Evolutionary conservation across 2,888 invertebrate species (phyloP).

Genomic region (Caenorhabditis angaria): DNA sequence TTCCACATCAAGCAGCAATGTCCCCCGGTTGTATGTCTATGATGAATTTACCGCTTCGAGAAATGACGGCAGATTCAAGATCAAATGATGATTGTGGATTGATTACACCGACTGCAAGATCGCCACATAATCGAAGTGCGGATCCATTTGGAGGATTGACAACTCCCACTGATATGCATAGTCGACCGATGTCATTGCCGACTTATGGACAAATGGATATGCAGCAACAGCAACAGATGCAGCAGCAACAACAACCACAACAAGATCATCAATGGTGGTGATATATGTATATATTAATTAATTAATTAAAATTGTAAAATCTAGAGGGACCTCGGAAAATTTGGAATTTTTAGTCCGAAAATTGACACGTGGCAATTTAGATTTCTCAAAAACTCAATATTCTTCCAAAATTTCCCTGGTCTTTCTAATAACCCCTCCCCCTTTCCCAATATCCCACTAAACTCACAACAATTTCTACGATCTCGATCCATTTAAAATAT

Average conservation of each 20-base stretch:
- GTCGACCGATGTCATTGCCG: conserved; percentile 42
- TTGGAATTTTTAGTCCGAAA: not conserved
- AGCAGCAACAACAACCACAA: not conserved
- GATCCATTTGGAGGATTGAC: conserved; percentile 22
- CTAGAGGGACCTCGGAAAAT: not conserved
- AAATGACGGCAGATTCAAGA: not conserved
- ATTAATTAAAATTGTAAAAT: not conserved
- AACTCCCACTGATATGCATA: conserved; percentile 13
- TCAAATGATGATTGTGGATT: conserved; percentile 15
- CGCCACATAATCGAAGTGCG: conserved; percentile 43
- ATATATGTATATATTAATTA: no score
- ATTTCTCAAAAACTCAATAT: not conserved
- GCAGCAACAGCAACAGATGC: conserved; percentile 12
- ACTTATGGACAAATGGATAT: conserved; percentile 44
- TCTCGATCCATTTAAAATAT: no score
- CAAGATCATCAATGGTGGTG: conserved; percentile 12
- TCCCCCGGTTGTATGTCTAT: conserved; percentile 57
- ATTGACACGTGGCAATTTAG: not conserved
- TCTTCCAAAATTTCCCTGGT: not conserved
- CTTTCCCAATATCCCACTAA: no score
- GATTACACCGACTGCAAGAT: conserved; percentile 33
- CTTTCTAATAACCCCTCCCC: not conserved
- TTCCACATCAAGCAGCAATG: conserved; percentile 18
- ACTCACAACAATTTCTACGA: no score
- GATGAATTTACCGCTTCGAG: conserved; percentile 49